Percentiles rank a stretch among this genome's conserved stretches.
Evolutionary conservation across 1,140 invertebrate species (phyloP).

Genomic region (Delia radicum): DNA sequence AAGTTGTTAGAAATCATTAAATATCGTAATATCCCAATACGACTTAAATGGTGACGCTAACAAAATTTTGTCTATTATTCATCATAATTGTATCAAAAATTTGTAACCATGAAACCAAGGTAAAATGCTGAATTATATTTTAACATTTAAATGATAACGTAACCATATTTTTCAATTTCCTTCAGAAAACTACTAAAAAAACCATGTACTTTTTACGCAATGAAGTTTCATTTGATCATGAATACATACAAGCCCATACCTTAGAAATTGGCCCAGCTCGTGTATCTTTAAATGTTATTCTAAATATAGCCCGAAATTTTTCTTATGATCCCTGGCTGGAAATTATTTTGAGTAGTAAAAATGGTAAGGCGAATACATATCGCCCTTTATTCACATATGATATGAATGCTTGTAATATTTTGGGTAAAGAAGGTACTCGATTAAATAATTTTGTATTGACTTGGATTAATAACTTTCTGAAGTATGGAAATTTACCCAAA

Average conservation of each 20-base stretch:
- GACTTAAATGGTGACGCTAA: no score
- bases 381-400: neutral
- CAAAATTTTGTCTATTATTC: no score
- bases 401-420: constrained; percentile 13
- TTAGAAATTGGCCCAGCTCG: neutral
- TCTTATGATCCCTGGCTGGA: neutral
- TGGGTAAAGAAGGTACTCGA: neutral
- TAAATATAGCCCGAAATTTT: neutral
- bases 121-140: no score
- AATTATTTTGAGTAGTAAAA: neutral
- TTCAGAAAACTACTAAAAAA: neutral
- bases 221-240: neutral
- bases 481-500: constrained; percentile 21
- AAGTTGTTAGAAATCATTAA: no score
- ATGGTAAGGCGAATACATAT: neutral
- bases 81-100: no score
- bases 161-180: no score
- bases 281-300: neutral
- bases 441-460: neutral
- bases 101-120: neutral
- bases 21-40: no score
- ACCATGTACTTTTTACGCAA: neutral
- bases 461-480: constrained; percentile 17
- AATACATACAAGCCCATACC: neutral
- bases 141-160: no score